Conservation (phyloP, 2,113 vertebrate genomes). For the Python bivittatus region DNA sequence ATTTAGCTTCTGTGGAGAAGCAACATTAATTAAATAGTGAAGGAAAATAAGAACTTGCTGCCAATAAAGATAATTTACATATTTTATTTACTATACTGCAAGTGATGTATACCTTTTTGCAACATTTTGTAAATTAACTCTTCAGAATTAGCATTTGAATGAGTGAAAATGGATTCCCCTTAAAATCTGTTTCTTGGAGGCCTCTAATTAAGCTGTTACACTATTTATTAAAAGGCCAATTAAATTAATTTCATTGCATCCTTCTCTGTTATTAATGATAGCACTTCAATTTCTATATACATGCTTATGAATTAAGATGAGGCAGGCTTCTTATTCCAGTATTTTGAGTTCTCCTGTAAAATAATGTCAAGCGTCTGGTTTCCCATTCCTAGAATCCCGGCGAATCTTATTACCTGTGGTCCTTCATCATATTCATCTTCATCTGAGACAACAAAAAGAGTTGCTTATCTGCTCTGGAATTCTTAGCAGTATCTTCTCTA, state of each 20-base stretch:
- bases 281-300: neutral
- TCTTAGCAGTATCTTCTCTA: constrained; percentile 97
- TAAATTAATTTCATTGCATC: neutral
- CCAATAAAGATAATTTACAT: neutral
- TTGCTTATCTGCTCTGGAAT: constrained; percentile 97
- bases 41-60: neutral
- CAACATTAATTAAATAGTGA: neutral
- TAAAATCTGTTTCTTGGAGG: neutral
- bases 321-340: neutral
- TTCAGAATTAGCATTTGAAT: neutral
- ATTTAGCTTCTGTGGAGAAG: neutral
- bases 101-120: neutral
- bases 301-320: constrained; percentile 2
- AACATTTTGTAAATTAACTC: neutral
- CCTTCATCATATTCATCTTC: constrained; percentile 96
- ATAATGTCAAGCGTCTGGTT: constrained; percentile 26
- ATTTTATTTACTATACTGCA: constrained; percentile 6
- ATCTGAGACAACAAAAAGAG: constrained; percentile 96
- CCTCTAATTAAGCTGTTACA: neutral
- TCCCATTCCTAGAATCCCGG: constrained; percentile 85
- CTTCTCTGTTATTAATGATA: neutral
- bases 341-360: neutral
- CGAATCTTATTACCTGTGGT: constrained; percentile 95
- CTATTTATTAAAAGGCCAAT: neutral
- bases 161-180: constrained; percentile 23